Evolutionary conservation across 2,888 invertebrate genomes (phyloP), one percentile per base, ranked within the genome.

Genomic region (Mylabris sibirica): DNA sequence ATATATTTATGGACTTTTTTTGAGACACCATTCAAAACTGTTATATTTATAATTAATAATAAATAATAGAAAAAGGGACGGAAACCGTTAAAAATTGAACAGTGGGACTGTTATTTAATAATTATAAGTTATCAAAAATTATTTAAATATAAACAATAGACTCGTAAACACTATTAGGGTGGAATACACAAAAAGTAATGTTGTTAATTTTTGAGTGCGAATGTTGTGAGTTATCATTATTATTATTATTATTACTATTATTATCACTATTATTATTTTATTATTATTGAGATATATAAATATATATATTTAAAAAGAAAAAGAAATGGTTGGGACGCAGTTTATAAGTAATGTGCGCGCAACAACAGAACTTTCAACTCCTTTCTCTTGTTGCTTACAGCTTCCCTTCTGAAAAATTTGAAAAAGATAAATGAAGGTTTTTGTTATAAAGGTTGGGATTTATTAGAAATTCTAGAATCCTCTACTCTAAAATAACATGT

Each of bases 311-410:
- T n/a, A n/a, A 12, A 68, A 66, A 67, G 59, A 60, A 60, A 8
- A 68, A 64, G 64, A 60, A 64, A 53, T 65, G 64, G 61, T 59
- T 59, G 38, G 72, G 74, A 74, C 72, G 67, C 72, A 57, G 57
- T 57, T 57, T 57, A 57, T 57, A 57, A 57, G 57, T 64, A 63
- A 66, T 67, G 72, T 65, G 74, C 72, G 74, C 67, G 66, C 53
- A 68, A 68, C 62, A 71, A 72, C 70, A 69, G 72, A 66, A 70
- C 63, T 75, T 77, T 74, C 72, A 75, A 69, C 74, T 73, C 73
- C 66, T 76, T 70, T 76, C 75, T 76, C 75, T 75, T 76, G 76
- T 76, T 75, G 77, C 77, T 77, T 76, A 75, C 73, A 53, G 76
- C 76, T 76, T 77, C 72, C 72, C 75, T 69, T 67, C 64, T 22